phyloP scores from a whole-genome alignment of 2,888 invertebrate species.

The Phragmatobia fuliginosa region DNA sequence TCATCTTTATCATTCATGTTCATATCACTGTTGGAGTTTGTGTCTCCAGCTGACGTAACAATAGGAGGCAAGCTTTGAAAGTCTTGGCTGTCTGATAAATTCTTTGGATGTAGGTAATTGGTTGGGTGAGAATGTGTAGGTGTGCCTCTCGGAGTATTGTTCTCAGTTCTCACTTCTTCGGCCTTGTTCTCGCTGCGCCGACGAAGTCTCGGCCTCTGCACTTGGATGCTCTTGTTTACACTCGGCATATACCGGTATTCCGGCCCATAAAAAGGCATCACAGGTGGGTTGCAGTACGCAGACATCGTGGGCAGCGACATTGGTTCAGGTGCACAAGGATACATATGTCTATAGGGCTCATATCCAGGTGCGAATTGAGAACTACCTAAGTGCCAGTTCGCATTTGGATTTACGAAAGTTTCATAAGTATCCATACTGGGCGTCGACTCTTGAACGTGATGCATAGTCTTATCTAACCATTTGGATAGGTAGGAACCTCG shows the following conservation, averaged over 20 bases:
- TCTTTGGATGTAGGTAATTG: conserved; percentile 78
- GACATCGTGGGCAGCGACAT: conserved; percentile 89
- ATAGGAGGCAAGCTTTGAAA: conserved; percentile 91
- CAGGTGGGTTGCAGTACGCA: conserved; percentile 78
- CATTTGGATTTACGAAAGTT: conserved; percentile 64
- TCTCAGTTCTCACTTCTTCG: conserved; percentile 59
- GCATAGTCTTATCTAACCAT: conserved; percentile 84
- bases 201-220: conserved; percentile 70
- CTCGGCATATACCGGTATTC: conserved; percentile 73
- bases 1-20: conserved; percentile 84
- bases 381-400: conserved; percentile 69
- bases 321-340: conserved; percentile 87
- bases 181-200: conserved; percentile 68
- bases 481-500: conserved; percentile 80
- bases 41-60: conserved; percentile 85
- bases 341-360: conserved; percentile 83
- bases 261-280: conserved; percentile 65
- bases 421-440: conserved; percentile 79
- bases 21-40: conserved; percentile 80
- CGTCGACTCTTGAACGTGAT: conserved; percentile 74
- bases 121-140: conserved; percentile 52
- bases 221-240: conserved; percentile 72
- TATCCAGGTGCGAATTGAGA: conserved; percentile 77
- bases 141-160: conserved; percentile 60
- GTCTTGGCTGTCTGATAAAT: conserved; percentile 79